These are phyloP conservation scores for Drosophila limbata DNA, from an alignment of 2,888 invertebrate species.

Conservation along the genomic window DNA sequence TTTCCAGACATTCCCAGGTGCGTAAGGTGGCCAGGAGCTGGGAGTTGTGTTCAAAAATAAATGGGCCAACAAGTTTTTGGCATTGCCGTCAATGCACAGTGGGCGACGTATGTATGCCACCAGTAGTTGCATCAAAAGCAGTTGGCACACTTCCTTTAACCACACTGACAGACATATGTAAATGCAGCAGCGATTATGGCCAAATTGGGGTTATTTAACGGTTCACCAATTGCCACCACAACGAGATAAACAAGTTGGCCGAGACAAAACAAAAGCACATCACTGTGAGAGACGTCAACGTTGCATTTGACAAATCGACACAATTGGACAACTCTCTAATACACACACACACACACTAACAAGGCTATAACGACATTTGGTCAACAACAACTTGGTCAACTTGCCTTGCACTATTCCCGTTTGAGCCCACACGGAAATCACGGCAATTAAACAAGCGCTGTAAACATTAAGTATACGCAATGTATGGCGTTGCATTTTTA, in stretches of 20 bases:
- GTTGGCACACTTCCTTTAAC: constrained; percentile 14
- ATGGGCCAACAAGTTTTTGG: constrained; percentile 55
- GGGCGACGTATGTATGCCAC: constrained; percentile 8
- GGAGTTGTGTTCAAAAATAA: constrained; percentile 39
- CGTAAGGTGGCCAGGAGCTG: constrained; percentile 21
- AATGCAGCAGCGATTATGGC: constrained; percentile 47
- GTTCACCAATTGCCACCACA: constrained; percentile 47
- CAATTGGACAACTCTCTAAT: constrained; percentile 54
- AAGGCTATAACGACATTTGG: constrained; percentile 54
- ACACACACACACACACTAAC: constrained; percentile 32
- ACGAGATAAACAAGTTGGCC: constrained; percentile 68
- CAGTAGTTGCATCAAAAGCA: constrained; percentile 37
- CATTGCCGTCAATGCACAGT: constrained; percentile 6
- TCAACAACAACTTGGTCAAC: constrained; percentile 29
- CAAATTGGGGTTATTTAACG: constrained; percentile 76
- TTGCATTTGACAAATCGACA: constrained; percentile 59
- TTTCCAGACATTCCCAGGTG: constrained; percentile 5
- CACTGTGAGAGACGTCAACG: constrained; percentile 46
- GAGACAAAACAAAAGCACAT: constrained; percentile 47
- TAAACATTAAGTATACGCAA: constrained; percentile 21
- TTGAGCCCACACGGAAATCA: constrained; percentile 36
- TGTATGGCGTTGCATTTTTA: constrained; percentile 10
- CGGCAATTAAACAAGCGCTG: constrained; percentile 4
- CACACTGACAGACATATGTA: constrained; percentile 43
- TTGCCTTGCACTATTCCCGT: constrained; percentile 71